These are phyloP conservation scores for Pseudomyrmex cubaensis DNA, from an alignment of 1,140 invertebrate genomes.

Conservation along the genomic window DNA sequence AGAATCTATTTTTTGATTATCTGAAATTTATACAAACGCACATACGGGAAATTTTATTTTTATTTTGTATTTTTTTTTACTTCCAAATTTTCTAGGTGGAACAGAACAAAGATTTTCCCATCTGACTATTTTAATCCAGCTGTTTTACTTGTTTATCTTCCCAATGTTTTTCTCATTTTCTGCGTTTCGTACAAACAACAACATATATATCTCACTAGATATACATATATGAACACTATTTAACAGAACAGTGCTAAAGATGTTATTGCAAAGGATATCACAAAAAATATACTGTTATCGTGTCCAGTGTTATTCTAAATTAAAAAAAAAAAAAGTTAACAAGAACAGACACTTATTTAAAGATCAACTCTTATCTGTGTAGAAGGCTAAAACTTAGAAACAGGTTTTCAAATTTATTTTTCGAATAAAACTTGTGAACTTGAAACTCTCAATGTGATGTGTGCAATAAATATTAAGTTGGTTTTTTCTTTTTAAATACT, in stretches of 20 bases:
- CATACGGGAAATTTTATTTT: slow-evolving; percentile 31
- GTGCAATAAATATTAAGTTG: slow-evolving; percentile 32
- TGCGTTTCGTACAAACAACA: too few relatives aligned
- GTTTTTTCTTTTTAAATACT: slow-evolving; percentile 14
- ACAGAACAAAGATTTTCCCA: too few relatives aligned
- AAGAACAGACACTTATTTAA: slow-evolving; percentile 5
- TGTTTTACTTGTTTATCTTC: too few relatives aligned
- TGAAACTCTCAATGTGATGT: slow-evolving; percentile 37
- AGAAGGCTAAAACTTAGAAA: neutral
- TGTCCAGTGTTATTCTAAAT: slow-evolving; percentile 13
- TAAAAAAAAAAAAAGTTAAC: slow-evolving; percentile 13
- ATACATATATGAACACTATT: slow-evolving; percentile 24
- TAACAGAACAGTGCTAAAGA: slow-evolving; percentile 24
- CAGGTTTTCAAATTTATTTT: slow-evolving; percentile 14
- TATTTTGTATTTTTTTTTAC: neutral
- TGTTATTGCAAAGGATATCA: slow-evolving; percentile 36
- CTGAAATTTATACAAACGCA: slow-evolving; percentile 25
- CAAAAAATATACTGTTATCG: slow-evolving; percentile 36
- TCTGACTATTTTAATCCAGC: too few relatives aligned
- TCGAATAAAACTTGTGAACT: slow-evolving; percentile 39
- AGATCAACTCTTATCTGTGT: slow-evolving; percentile 27
- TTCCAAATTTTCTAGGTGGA: too few relatives aligned
- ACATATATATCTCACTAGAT: too few relatives aligned
- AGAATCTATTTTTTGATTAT: slow-evolving; percentile 59
- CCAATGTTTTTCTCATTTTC: too few relatives aligned